phyloP scores from a whole-genome alignment of 2,797 vertebrate genomes.

The Psittacula echo region DNA sequence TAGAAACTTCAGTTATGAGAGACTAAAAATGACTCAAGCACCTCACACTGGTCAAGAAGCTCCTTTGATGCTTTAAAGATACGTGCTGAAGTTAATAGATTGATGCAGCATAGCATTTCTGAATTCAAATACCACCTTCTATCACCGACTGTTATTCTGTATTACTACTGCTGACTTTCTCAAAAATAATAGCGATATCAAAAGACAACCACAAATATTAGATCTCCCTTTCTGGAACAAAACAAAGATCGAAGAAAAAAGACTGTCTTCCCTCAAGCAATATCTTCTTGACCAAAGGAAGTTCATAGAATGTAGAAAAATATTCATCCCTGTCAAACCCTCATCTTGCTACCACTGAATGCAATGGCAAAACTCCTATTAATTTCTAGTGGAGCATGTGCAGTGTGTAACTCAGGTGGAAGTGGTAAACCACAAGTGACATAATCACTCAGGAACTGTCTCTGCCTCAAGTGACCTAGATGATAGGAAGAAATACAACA shows the following conservation, averaged over 20 bases:
- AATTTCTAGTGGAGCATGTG: constrained; percentile 1
- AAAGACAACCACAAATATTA: constrained; percentile 5
- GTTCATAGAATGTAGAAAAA: background rate
- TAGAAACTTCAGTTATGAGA: constrained; percentile 54
- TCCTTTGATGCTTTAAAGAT: constrained; percentile 31
- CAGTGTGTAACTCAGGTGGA: constrained; percentile 38
- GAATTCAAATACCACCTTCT: constrained; percentile 30
- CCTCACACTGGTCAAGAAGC: constrained; percentile 48
- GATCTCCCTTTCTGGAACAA: constrained; percentile 12
- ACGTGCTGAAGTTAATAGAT: constrained; percentile 12
- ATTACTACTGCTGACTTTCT: background rate
- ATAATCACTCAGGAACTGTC: constrained; percentile 35
- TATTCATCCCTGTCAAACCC: background rate
- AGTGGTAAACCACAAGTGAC: constrained; percentile 42
- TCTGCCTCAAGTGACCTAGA: constrained; percentile 21
- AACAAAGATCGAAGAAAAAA: constrained; percentile 3
- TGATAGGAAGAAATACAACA: constrained; percentile 12
- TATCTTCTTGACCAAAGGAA: constrained; percentile 36
- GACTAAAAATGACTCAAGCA: constrained; percentile 41
- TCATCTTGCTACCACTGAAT: background rate
- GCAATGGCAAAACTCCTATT: background rate
- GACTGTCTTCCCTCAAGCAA: background rate
- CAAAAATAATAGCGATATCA: background rate
- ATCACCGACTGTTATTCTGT: background rate
- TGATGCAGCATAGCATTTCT: background rate